These are phyloP conservation scores for Calameuta filiformis DNA, from an alignment of 2,888 invertebrate genomes.

Conservation along the genomic window DNA sequence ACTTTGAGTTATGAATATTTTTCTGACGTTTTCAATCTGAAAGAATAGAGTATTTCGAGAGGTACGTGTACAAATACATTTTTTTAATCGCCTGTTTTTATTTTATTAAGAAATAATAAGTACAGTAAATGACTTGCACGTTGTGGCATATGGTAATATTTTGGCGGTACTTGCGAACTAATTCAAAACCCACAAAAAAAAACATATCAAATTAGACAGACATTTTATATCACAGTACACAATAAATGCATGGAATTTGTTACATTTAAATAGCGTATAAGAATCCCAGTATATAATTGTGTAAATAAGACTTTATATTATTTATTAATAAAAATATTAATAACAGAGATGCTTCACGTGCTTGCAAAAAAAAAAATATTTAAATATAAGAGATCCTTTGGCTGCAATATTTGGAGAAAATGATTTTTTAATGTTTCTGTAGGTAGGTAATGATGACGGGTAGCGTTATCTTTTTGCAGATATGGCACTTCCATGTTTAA, in stretches of 20 bases:
- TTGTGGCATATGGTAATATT: conserved; percentile 27
- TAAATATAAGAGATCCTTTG: background rate
- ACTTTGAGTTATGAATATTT: background rate
- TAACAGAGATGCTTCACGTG: conserved; percentile 20
- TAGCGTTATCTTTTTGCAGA: background rate
- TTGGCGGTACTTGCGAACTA: conserved; percentile 13
- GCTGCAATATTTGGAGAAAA: background rate
- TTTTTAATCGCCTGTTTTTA: background rate
- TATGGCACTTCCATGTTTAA: background rate
- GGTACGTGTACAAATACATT: background rate
- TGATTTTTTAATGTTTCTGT: background rate
- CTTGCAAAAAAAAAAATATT: conserved; percentile 6
- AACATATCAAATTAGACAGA: conserved; percentile 30
- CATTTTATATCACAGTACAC: conserved; percentile 41
- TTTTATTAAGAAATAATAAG: conserved; percentile 31
- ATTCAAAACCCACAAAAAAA: conserved; percentile 4
- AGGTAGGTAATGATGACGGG: background rate
- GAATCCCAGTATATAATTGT: background rate
- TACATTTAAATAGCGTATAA: background rate
- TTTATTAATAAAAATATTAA: conserved; percentile 18
- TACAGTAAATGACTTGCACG: conserved; percentile 32
- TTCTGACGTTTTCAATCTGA: background rate
- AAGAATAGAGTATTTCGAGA: background rate
- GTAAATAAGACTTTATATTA: conserved; percentile 13
- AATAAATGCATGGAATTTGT: conserved; percentile 27